These are phyloP conservation scores for Nomada ruficornis DNA, from an alignment of 2,888 invertebrate genomes.

Conservation along the genomic window DNA sequence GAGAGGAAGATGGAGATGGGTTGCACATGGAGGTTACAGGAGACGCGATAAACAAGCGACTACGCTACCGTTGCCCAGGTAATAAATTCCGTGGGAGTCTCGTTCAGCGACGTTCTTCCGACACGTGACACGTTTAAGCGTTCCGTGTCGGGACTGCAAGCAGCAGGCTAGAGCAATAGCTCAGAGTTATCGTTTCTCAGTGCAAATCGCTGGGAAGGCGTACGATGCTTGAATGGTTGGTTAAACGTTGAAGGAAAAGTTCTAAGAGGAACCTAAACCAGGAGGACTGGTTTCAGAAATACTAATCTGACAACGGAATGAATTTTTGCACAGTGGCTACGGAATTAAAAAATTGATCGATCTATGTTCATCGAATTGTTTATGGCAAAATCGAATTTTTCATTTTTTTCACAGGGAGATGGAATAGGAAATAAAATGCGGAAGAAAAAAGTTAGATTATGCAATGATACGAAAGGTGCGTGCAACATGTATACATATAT, in stretches of 20 bases:
- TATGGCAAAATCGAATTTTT: too few relatives aligned
- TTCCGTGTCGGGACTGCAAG: constrained; percentile 25
- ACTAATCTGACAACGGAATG: too few relatives aligned
- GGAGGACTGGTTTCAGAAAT: not conserved
- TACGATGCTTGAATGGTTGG: not conserved
- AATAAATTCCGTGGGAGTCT: constrained; percentile 59
- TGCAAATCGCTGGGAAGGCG: constrained; percentile 25
- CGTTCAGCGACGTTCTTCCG: constrained; percentile 53
- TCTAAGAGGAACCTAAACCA: too few relatives aligned
- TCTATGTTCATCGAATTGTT: too few relatives aligned
- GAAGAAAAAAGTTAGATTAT: not conserved
- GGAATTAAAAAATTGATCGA: too few relatives aligned
- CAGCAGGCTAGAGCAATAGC: constrained; percentile 19
- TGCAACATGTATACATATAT: not conserved
- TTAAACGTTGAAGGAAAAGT: not conserved
- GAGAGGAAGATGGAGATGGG: not conserved
- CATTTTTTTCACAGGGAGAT: not conserved
- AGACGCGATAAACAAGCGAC: constrained; percentile 54
- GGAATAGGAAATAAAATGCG: not conserved
- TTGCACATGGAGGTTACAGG: constrained; percentile 32
- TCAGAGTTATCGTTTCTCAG: constrained; percentile 34
- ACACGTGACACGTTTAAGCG: constrained; percentile 52
- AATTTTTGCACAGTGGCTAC: too few relatives aligned
- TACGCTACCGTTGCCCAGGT: constrained; percentile 37
- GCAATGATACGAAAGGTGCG: constrained; percentile 14